Evolutionary conservation across 2,888 invertebrate species (phyloP), one percentile per base, ranked within the genome.

Genomic region (Agrotis segetum): DNA sequence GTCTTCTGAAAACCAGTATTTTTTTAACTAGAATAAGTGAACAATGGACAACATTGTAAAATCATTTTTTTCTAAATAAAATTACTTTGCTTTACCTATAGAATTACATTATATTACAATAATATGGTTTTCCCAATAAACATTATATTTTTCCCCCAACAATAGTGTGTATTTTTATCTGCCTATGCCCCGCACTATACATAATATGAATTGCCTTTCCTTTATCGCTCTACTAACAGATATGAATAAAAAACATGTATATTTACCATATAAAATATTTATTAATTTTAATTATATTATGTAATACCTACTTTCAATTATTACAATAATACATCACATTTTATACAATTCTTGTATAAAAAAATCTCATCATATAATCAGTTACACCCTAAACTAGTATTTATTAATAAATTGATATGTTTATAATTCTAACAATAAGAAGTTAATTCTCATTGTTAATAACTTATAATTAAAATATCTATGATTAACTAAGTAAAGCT

Each of bases 391-490:
- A 21, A 40, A 24, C 63, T 61, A 63, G 19, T 63, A 40, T 0
- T 24, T 75, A 58, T n/a, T 63, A 74, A 71, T 67, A 59, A 73
- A 74, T 67, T 84, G 84, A 84, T 84, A 84, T 84, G 84, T 84
- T 69, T 64, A 65, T 55, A 72, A 67, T 67, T 77, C 50, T 61
- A 71, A 71, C 68, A 76, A 67, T 69, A 81, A 75, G 44, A 47
- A 73, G 24, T 29, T 5, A 50, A 74, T 50, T 72, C 62, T 74
- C 40, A 81, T 66, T 70, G 40, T 67, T 67, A 62, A 65, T 71
- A 76, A 58, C 62, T 74, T 75, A 74, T 66, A 71, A 9, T 60
- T 74, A 67, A 60, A 14, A 44, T 68, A 71, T 34, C 46, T 67
- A 78, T 50, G 17, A 63, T 56, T 65, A 60, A 65, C 64, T 81